phyloP scores from a whole-genome alignment of 1,140 invertebrate species.

The Drosophila lowei region DNA sequence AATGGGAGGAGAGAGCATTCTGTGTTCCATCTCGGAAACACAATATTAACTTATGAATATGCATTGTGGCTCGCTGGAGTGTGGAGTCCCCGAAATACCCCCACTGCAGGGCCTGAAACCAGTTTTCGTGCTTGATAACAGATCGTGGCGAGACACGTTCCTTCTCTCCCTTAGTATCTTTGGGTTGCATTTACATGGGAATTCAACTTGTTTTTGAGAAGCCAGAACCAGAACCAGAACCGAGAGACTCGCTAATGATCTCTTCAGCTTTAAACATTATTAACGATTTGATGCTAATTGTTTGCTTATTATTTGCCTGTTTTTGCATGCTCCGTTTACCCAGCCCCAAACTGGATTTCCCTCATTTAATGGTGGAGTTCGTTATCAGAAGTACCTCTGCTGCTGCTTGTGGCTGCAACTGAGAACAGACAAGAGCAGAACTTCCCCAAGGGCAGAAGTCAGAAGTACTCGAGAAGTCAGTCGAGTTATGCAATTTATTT shows the following conservation, averaged over 20 bases:
- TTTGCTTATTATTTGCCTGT: conserved; percentile 42
- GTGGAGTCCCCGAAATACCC: conserved; percentile 9
- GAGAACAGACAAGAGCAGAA: not conserved
- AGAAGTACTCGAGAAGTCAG: not conserved
- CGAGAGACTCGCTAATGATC: conserved; percentile 36
- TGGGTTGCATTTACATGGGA: conserved; percentile 38
- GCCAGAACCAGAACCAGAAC: not conserved
- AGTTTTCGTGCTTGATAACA: conserved; percentile 30
- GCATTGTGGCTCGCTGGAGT: conserved; percentile 5
- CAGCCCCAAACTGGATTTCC: not conserved
- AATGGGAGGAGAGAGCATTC: conserved; percentile 4
- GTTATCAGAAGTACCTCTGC: not conserved
- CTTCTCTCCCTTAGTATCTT: not conserved
- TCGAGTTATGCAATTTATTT: conserved; percentile 17
- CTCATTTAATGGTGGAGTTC: not conserved
- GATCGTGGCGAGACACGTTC: conserved; percentile 5
- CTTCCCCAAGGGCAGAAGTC: not conserved
- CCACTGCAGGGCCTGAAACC: conserved; percentile 17
- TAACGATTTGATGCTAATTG: conserved; percentile 60
- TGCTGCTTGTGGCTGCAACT: too few species aligned
- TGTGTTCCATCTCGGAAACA: conserved; percentile 26
- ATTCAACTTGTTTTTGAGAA: conserved; percentile 20
- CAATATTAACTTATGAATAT: conserved; percentile 11
- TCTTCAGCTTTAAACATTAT: conserved; percentile 36
- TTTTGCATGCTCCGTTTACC: conserved; percentile 9